Conservation (phyloP, 2,888 invertebrate genomes). For the Taenaris catops region DNA sequence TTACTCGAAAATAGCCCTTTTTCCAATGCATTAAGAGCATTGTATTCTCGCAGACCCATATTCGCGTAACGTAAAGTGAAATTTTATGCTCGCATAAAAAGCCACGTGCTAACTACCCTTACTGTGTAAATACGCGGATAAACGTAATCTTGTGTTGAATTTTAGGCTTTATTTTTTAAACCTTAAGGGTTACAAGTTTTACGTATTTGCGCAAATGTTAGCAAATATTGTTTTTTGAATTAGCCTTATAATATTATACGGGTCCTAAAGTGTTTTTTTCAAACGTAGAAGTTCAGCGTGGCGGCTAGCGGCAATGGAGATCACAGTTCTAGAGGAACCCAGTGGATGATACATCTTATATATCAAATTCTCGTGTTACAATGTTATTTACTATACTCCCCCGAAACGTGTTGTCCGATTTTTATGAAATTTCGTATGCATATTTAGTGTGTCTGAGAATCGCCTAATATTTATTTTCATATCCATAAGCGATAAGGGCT, state of each 20-base stretch:
- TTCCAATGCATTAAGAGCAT: not conserved
- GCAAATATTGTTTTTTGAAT: conserved; percentile 3
- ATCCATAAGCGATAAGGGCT: too few relatives aligned
- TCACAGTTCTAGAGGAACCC: too few relatives aligned
- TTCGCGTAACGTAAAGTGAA: conserved; percentile 51
- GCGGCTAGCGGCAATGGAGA: too few relatives aligned
- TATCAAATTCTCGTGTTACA: too few relatives aligned
- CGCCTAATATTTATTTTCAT: too few relatives aligned
- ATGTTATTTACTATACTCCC: too few relatives aligned
- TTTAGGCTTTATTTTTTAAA: not conserved
- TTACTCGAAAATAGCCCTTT: conserved; percentile 9
- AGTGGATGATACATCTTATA: too few relatives aligned
- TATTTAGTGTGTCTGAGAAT: too few relatives aligned
- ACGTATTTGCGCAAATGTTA: not conserved
- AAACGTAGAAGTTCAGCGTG: too few relatives aligned
- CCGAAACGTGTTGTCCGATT: too few relatives aligned
- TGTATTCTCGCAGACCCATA: conserved; percentile 1
- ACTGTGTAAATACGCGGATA: conserved; percentile 9
- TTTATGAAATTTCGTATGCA: too few relatives aligned
- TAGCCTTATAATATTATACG: conserved; percentile 1
- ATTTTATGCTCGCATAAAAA: conserved; percentile 62
- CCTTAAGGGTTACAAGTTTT: not conserved
- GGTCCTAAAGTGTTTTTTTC: not conserved
- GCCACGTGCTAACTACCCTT: conserved; percentile 35
- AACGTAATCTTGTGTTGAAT: conserved; percentile 5